Percentiles rank a stretch among this genome's conserved stretches.
Evolutionary conservation across 2,888 invertebrate genomes (phyloP).

Genomic region (Latrodectus hesperus): DNA sequence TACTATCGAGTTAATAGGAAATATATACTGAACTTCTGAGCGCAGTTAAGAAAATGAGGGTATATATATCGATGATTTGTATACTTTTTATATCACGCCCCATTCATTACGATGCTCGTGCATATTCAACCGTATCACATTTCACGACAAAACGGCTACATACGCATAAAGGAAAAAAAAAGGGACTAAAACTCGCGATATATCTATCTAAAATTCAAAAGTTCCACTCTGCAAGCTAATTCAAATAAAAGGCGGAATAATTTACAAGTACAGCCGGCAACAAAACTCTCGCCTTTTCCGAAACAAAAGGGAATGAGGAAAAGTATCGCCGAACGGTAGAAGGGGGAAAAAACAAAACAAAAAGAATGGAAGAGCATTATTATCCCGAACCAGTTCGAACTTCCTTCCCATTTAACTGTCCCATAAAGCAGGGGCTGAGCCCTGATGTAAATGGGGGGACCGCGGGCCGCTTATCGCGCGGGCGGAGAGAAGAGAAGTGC

Average conservation of each 20-base stretch:
- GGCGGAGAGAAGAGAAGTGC: conserved; percentile 11
- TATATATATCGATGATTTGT: no score
- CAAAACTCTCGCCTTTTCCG: background rate
- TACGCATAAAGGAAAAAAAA: background rate
- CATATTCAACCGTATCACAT: background rate
- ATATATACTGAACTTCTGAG: no score
- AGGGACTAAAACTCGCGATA: background rate
- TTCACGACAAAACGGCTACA: background rate
- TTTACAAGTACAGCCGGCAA: conserved; percentile 18
- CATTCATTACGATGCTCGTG: background rate
- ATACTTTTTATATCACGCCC: background rate
- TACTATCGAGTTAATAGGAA: no score
- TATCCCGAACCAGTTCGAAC: conserved; percentile 19
- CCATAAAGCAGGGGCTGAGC: conserved; percentile 50
- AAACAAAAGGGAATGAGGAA: background rate
- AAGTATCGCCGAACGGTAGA: background rate
- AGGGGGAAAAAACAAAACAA: background rate
- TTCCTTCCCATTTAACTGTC: conserved; percentile 56
- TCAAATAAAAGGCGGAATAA: conserved; percentile 55
- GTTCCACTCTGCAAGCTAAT: conserved; percentile 37
- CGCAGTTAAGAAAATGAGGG: no score
- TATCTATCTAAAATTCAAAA: background rate
- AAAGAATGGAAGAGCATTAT: conserved; percentile 17
- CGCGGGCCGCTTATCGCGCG: conserved; percentile 30
- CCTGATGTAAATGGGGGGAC: conserved; percentile 58